phyloP scores from a whole-genome alignment of 2,888 invertebrate genomes.

The Caenorhabditis imperialis region DNA sequence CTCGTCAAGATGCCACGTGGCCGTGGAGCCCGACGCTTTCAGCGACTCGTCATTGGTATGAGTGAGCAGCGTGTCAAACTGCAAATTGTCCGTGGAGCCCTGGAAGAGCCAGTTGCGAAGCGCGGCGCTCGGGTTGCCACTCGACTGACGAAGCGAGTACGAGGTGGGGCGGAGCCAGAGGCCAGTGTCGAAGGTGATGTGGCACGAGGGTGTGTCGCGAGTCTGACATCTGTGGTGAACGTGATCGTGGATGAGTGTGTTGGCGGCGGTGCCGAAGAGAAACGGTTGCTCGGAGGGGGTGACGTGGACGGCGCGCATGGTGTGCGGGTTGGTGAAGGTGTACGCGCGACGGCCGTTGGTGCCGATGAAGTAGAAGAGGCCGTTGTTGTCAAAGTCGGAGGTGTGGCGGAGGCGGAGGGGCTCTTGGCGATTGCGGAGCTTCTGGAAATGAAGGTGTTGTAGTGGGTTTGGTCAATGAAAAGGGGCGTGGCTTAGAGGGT shows the following conservation, averaged over 20 bases:
- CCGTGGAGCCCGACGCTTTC: constrained; percentile 94
- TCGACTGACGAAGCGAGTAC: constrained; percentile 93
- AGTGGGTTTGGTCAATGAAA: no score
- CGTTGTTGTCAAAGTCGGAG: constrained; percentile 73
- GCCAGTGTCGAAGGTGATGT: constrained; percentile 95
- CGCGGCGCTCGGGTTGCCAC: constrained; percentile 84
- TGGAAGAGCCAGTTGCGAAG: constrained; percentile 96
- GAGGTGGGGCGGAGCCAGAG: constrained; percentile 89
- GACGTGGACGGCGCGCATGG: constrained; percentile 87
- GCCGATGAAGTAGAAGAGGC: constrained; percentile 90
- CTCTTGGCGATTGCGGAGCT: constrained; percentile 88
- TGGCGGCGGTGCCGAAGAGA: constrained; percentile 95
- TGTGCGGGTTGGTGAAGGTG: constrained; percentile 82
- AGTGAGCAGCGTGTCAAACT: constrained; percentile 89
- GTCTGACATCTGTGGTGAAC: constrained; percentile 97
- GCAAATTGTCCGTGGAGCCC: constrained; percentile 92
- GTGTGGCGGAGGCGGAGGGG: constrained; percentile 61
- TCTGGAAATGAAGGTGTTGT: constrained; percentile 86
- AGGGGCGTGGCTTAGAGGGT: no score
- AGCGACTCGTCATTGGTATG: constrained; percentile 93
- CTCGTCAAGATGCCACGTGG: constrained; percentile 86
- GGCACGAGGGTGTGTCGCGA: constrained; percentile 90
- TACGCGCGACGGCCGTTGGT: constrained; percentile 73
- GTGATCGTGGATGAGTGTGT: constrained; percentile 90
- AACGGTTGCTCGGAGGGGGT: constrained; percentile 83